phyloP scores from a whole-genome alignment of 2,888 invertebrate species.

The Schizaphis graminum region DNA sequence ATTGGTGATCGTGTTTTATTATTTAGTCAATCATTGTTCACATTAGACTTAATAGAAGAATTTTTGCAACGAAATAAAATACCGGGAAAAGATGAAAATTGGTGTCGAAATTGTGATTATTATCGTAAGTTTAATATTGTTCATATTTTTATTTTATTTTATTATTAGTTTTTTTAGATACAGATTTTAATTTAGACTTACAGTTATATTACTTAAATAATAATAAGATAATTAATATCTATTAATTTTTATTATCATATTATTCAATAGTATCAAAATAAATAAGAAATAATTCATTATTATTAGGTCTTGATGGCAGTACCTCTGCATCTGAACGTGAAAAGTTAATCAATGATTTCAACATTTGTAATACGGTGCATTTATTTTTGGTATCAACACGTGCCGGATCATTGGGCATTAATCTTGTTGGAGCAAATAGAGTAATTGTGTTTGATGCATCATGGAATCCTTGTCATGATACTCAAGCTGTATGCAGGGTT shows the following conservation, averaged over 20 bases:
- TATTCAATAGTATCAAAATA: too few relatives aligned
- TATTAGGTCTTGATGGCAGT: slow-evolving; percentile 90
- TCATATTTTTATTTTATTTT: not conserved
- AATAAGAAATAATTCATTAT: slow-evolving; percentile 10
- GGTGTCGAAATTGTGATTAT: slow-evolving; percentile 90
- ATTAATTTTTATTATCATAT: not conserved
- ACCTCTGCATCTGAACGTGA: slow-evolving; percentile 95
- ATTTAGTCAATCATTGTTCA: slow-evolving; percentile 96
- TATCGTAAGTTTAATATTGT: slow-evolving; percentile 80
- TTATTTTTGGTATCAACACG: slow-evolving; percentile 96
- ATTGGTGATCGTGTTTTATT: slow-evolving; percentile 92
- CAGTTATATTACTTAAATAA: not conserved
- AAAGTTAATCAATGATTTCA: slow-evolving; percentile 96
- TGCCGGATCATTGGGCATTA: slow-evolving; percentile 96
- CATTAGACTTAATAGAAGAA: slow-evolving; percentile 94
- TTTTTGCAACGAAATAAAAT: slow-evolving; percentile 82
- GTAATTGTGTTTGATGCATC: slow-evolving; percentile 98
- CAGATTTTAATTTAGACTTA: not conserved
- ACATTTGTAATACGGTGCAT: slow-evolving; percentile 86
- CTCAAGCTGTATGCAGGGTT: slow-evolving; percentile 96
- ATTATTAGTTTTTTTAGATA: not conserved
- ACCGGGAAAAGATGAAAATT: slow-evolving; percentile 76
- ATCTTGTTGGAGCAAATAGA: slow-evolving; percentile 96
- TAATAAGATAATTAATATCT: not conserved
- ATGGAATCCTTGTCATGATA: slow-evolving; percentile 99